Conservation (phyloP, 2,113 vertebrate genomes). For the Prochilodus magdalenae region DNA sequence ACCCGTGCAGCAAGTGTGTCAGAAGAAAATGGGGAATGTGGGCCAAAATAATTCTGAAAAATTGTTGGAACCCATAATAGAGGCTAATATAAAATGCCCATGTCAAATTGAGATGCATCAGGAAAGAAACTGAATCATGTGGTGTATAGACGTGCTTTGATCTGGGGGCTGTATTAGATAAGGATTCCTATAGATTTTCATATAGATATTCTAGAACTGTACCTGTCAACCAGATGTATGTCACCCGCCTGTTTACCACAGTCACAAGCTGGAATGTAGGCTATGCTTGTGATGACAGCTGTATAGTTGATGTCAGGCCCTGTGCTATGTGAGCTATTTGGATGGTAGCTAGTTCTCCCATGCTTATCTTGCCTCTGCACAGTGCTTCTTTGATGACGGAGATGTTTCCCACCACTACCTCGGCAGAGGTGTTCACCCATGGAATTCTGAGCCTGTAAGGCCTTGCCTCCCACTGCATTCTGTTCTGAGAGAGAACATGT, state of each 20-base stretch:
- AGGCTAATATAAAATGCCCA: too few relatives aligned
- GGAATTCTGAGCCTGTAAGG: slow-evolving; percentile 38
- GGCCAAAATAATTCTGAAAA: too few relatives aligned
- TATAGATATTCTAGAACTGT: too few relatives aligned
- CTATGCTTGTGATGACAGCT: slow-evolving; percentile 30
- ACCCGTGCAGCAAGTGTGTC: too few relatives aligned
- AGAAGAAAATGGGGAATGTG: too few relatives aligned
- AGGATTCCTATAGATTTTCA: too few relatives aligned
- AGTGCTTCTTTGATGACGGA: slow-evolving; percentile 33
- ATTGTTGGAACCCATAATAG: too few relatives aligned
- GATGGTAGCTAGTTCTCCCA: slow-evolving; percentile 29
- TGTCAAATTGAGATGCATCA: too few relatives aligned
- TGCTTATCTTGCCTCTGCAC: slow-evolving; percentile 34
- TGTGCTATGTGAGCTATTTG: slow-evolving; percentile 47
- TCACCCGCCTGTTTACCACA: neutral
- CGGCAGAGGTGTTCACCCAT: slow-evolving; percentile 30
- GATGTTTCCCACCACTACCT: slow-evolving; percentile 37
- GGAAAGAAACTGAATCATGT: too few relatives aligned
- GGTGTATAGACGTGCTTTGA: too few relatives aligned
- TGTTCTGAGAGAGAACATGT: slow-evolving; percentile 15
- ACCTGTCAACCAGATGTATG: neutral
- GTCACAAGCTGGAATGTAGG: slow-evolving; percentile 13
- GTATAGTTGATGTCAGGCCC: slow-evolving; percentile 30
- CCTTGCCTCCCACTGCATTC: slow-evolving; percentile 46
- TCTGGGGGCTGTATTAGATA: too few relatives aligned